Conservation (phyloP, 2,888 invertebrate genomes). For the Leucania comma region DNA sequence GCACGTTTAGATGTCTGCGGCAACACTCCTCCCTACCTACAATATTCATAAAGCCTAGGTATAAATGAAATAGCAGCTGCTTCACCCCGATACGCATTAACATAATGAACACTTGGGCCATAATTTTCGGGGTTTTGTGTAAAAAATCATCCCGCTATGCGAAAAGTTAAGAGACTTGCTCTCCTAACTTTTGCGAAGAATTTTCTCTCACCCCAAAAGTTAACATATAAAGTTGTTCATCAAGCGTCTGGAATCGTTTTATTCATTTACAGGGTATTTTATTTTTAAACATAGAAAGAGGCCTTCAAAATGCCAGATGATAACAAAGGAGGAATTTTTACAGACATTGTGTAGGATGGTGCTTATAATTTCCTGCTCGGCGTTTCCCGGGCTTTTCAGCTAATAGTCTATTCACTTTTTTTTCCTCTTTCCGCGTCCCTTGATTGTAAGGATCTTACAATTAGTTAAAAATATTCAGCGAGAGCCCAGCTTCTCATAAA, state of each 20-base stretch:
- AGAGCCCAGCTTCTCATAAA: conserved; percentile 22
- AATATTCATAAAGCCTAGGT: conserved; percentile 33
- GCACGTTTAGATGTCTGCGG: conserved; percentile 3
- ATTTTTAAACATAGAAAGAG: conserved; percentile 42
- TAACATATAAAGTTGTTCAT: conserved; percentile 64
- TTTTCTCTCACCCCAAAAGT: conserved; percentile 52
- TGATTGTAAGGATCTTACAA: conserved; percentile 44
- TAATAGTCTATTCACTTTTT: conserved; percentile 45
- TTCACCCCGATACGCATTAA: conserved; percentile 58
- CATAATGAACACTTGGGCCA: conserved; percentile 62
- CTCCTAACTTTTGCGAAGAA: conserved; percentile 44
- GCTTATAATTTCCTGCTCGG: conserved; percentile 57
- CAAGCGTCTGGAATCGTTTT: conserved; percentile 55
- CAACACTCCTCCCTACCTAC: conserved; percentile 7
- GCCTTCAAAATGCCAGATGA: conserved; percentile 38
- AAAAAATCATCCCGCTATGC: conserved; percentile 56
- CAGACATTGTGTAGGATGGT: conserved; percentile 49
- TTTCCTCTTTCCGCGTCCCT: conserved; percentile 36
- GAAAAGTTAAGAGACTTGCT: conserved; percentile 54
- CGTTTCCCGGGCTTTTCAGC: conserved; percentile 26
- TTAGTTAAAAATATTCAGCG: conserved; percentile 42
- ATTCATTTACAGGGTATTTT: conserved; percentile 56
- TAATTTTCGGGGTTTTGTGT: conserved; percentile 54
- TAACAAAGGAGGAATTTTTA: conserved; percentile 55
- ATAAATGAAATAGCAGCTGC: conserved; percentile 61